Conservation (phyloP, 1,140 invertebrate genomes). For the Brachionus angularis region DNA sequence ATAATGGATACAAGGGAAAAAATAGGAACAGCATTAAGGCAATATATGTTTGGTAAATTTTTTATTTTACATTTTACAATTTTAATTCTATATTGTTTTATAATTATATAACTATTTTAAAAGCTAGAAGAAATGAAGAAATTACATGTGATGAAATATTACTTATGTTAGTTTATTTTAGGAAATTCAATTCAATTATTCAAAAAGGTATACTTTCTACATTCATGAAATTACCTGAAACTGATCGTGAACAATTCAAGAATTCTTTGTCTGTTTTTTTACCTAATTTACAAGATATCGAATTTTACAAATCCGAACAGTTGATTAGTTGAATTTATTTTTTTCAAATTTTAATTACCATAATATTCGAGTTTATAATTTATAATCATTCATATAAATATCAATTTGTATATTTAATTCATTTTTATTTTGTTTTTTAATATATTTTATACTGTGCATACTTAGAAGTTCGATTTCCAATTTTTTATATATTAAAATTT, state of each 20-base stretch:
- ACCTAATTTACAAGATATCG: slow-evolving; percentile 19
- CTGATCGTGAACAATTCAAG: slow-evolving; percentile 15
- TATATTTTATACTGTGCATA: too few species aligned
- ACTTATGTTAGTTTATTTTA: slow-evolving; percentile 15
- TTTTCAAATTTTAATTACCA: too few species aligned
- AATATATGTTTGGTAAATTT: slow-evolving; percentile 38
- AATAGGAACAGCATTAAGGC: slow-evolving; percentile 35
- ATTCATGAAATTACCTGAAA: slow-evolving; percentile 20
- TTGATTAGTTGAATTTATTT: too few species aligned
- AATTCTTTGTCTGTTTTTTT: slow-evolving; percentile 4
- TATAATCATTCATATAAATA: too few species aligned
- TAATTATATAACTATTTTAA: too few species aligned
- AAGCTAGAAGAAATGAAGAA: slow-evolving; percentile 39
- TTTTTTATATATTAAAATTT: too few species aligned
- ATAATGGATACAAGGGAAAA: slow-evolving; percentile 31
- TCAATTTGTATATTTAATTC: too few species aligned
- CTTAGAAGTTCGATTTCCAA: too few species aligned
- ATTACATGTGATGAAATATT: slow-evolving; percentile 43
- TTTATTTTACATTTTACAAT: background rate
- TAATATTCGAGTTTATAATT: too few species aligned
- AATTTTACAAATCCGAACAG: background rate
- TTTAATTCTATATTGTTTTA: background rate
- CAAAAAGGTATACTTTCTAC: slow-evolving; percentile 21
- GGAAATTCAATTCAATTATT: slow-evolving; percentile 9
- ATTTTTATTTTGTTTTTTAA: too few species aligned